phyloP scores from a whole-genome alignment of 23 tunicate species.

The Phallusia fumigata region DNA sequence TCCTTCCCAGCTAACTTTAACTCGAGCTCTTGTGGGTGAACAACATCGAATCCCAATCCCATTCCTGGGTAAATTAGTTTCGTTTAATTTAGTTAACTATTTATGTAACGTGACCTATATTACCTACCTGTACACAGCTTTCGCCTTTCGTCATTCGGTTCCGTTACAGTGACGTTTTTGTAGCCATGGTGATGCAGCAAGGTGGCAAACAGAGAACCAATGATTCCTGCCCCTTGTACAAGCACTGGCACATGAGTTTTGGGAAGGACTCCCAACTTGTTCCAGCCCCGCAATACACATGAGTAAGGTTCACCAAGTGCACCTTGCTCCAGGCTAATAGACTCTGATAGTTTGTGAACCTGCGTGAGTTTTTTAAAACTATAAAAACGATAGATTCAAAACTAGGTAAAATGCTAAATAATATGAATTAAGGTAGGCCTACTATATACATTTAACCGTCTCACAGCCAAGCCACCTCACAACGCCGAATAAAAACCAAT shows the following conservation, averaged over 20 bases:
- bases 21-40: conserved; percentile 70
- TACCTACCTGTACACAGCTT: conserved; percentile 54
- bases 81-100: no score
- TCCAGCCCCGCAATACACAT: conserved; percentile 87
- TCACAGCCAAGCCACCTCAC: no score
- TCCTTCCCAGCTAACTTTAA: conserved; percentile 44
- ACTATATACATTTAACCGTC: no score
- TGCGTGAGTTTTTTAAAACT: not conserved
- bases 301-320: conserved; percentile 89
- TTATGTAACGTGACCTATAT: no score
- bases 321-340: conserved; percentile 57
- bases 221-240: conserved; percentile 96
- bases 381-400: no score
- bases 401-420: no score
- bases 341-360: conserved; percentile 75
- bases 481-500: no score
- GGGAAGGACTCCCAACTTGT: conserved; percentile 49
- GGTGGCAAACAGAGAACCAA: conserved; percentile 71
- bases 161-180: conserved; percentile 81
- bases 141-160: conserved; percentile 71
- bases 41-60: conserved; percentile 56
- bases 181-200: conserved; percentile 64
- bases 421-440: no score
- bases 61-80: not conserved
- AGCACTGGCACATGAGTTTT: conserved; percentile 44